Percentiles rank a stretch among this genome's conserved stretches.
phyloP scores from a whole-genome alignment of 2,797 vertebrate species.

The Ctenochaetus hawaiiensis region DNA sequence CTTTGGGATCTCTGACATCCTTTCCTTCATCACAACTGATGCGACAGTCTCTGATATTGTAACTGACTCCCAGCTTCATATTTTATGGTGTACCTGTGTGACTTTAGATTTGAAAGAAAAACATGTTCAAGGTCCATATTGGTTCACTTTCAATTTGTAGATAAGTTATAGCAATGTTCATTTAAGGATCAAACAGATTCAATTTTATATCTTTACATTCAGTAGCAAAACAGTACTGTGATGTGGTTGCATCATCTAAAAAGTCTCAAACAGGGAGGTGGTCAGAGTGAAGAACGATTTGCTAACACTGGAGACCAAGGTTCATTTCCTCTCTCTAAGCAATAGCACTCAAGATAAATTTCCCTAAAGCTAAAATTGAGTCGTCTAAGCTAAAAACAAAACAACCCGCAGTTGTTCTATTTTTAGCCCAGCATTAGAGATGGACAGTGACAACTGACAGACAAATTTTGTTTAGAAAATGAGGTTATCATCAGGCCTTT shows the following conservation, averaged over 20 bases:
- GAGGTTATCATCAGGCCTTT: constrained; percentile 8
- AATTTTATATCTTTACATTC: neutral
- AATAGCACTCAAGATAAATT: neutral
- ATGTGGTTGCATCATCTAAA: neutral
- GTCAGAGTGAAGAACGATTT: neutral
- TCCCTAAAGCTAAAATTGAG: neutral
- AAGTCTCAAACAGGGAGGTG: neutral
- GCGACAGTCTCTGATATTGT: neutral
- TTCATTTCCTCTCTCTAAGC: neutral
- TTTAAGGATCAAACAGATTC: neutral
- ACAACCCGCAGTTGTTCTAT: too few species aligned
- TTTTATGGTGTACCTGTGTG: neutral
- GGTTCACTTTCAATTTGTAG: neutral
- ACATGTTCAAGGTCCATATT: too few species aligned
- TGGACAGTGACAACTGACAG: constrained; percentile 1
- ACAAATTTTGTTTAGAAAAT: neutral
- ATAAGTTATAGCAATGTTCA: neutral
- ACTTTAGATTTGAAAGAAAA: neutral
- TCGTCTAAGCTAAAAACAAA: neutral
- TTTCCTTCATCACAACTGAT: constrained; percentile 2
- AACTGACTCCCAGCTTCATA: neutral
- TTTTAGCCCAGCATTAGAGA: too few species aligned
- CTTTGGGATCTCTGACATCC: constrained; percentile 23
- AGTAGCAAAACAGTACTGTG: neutral
- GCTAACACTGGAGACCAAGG: neutral